Conservation (phyloP, 2,797 vertebrate genomes). For the Sebastolobus alascanus region DNA sequence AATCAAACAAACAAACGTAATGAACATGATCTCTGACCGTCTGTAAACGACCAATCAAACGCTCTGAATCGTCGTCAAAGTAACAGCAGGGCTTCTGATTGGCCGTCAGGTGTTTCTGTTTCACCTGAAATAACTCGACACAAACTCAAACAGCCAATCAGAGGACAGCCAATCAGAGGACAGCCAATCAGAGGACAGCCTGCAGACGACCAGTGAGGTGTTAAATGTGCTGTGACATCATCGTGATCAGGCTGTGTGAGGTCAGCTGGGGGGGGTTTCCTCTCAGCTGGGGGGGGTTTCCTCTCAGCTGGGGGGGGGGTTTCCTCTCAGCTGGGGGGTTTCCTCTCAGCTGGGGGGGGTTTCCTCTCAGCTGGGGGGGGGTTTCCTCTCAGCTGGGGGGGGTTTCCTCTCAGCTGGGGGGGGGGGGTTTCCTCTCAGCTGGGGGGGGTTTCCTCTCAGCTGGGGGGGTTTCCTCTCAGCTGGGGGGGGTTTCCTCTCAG, state of each 20-base stretch:
- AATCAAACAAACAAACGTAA: not conserved
- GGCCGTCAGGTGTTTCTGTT: not conserved
- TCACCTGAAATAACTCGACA: not conserved
- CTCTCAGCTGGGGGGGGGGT: no score
- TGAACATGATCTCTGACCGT: not conserved
- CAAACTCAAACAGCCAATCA: slow-evolving; percentile 4
- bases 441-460: no score
- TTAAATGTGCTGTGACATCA: slow-evolving; percentile 15
- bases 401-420: no score
- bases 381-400: no score
- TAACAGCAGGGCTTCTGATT: slow-evolving; percentile 2
- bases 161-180: no score
- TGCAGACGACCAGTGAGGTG: not conserved
- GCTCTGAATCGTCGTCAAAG: not conserved
- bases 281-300: slow-evolving; percentile 53
- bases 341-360: no score
- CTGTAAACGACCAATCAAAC: slow-evolving; percentile 8
- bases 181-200: no score
- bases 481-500: no score
- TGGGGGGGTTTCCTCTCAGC: no score
- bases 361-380: no score
- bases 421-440: no score
- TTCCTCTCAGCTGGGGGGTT: no score
- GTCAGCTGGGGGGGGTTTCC: not conserved
- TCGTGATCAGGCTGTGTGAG: not conserved